phyloP scores from a whole-genome alignment of 2,113 vertebrate genomes.

The Seriola rivoliana region DNA sequence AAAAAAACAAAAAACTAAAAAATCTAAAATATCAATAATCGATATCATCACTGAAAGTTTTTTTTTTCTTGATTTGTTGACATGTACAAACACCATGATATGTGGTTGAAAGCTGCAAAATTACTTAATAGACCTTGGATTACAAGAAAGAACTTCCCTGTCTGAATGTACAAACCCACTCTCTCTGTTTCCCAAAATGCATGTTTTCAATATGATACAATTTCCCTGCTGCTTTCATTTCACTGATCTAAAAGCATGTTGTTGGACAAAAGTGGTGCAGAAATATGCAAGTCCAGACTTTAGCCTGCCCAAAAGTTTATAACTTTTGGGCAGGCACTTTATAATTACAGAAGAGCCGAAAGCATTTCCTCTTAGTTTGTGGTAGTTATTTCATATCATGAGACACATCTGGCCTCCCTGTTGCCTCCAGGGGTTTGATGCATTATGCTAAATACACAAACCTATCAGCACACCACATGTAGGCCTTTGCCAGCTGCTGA shows the following conservation, averaged over 20 bases:
- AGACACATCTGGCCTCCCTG: constrained; percentile 69
- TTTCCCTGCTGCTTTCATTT: constrained; percentile 26
- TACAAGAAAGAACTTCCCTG: background rate
- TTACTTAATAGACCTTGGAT: no score
- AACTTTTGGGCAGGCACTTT: background rate
- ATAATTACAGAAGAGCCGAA: constrained; percentile 33
- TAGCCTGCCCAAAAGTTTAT: constrained; percentile 12
- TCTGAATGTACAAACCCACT: background rate
- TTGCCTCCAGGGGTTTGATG: constrained; percentile 53
- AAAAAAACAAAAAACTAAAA: no score
- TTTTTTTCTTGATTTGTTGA: background rate
- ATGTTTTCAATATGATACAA: background rate
- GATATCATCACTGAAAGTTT: background rate
- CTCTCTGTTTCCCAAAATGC: background rate
- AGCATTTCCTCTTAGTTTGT: constrained; percentile 25
- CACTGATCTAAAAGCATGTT: constrained; percentile 36
- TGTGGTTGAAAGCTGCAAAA: no score
- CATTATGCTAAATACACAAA: constrained; percentile 67
- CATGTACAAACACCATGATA: no score
- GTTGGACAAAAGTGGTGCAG: background rate
- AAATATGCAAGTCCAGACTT: background rate
- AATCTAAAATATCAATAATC: background rate
- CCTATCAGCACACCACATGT: constrained; percentile 55
- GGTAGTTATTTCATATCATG: constrained; percentile 55
- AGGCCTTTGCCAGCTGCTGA: constrained; percentile 66